phyloP scores from a whole-genome alignment of 2,113 vertebrate genomes.

The Bos indicus region DNA sequence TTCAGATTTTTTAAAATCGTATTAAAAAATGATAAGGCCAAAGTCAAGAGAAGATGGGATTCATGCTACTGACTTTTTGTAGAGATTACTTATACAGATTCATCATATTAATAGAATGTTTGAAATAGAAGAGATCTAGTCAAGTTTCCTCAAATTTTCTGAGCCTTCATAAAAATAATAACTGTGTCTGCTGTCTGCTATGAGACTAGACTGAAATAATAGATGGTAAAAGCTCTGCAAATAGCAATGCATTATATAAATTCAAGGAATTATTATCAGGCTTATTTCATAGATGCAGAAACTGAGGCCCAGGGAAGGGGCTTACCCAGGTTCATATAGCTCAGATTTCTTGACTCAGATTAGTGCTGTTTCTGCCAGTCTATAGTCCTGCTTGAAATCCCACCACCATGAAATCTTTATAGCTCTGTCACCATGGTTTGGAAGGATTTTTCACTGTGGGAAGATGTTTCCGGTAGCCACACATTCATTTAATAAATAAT shows the following conservation, averaged over 20 bases:
- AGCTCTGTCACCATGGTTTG: not conserved
- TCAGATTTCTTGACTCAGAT: conserved; percentile 3
- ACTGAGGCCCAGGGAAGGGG: not conserved
- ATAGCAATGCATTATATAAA: not conserved
- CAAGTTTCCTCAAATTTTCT: not conserved
- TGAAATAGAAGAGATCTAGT: conserved; percentile 18
- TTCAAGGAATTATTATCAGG: not conserved
- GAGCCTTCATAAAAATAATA: conserved; percentile 3
- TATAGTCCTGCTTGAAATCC: not conserved
- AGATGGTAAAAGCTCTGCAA: not conserved
- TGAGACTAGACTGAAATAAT: not conserved
- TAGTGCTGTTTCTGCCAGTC: not conserved
- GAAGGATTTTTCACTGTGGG: not conserved
- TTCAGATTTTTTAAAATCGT: not conserved
- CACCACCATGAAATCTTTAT: not conserved
- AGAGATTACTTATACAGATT: not conserved
- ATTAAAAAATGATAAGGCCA: not conserved
- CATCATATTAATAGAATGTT: not conserved
- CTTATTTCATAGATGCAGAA: conserved; percentile 9
- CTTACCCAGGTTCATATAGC: not conserved
- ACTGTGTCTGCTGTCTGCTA: not conserved
- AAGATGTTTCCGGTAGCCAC: not conserved
- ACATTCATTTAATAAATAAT: not conserved
- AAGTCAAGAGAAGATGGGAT: conserved; percentile 2
- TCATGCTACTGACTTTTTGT: not conserved